Conservation (phyloP, 2,888 invertebrate genomes). For the Pyrgus malvae region DNA sequence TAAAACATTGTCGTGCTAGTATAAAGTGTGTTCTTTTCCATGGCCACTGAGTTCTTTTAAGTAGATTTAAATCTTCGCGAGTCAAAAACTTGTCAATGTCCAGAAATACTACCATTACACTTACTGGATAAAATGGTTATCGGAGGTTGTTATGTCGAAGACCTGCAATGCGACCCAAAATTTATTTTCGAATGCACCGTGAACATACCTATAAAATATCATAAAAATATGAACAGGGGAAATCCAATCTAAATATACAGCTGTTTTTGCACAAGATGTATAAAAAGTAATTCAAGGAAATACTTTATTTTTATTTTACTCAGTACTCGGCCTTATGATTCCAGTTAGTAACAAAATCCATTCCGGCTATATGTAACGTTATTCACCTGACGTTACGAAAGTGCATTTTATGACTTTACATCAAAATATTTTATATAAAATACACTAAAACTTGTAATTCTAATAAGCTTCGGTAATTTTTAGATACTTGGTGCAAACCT, state of each 20-base stretch:
- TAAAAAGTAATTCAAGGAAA: slow-evolving; percentile 1
- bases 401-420: neutral
- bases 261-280: neutral
- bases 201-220: neutral
- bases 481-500: slow-evolving; percentile 1
- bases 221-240: neutral
- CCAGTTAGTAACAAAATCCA: slow-evolving; percentile 8
- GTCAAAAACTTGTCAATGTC: slow-evolving; percentile 23
- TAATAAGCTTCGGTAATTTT: neutral
- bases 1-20: slow-evolving; percentile 10
- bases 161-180: slow-evolving; percentile 1
- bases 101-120: slow-evolving; percentile 14
- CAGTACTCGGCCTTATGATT: slow-evolving; percentile 2
- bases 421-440: neutral
- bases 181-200: slow-evolving; percentile 4
- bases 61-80: slow-evolving; percentile 26
- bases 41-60: slow-evolving; percentile 17
- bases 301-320: slow-evolving; percentile 5
- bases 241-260: neutral
- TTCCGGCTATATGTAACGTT: slow-evolving; percentile 7
- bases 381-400: slow-evolving; percentile 5
- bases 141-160: neutral
- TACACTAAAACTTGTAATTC: neutral
- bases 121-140: neutral
- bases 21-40: slow-evolving; percentile 26